Conservation (phyloP, 1,140 invertebrate species). For the Neotoxoptera formosana region DNA sequence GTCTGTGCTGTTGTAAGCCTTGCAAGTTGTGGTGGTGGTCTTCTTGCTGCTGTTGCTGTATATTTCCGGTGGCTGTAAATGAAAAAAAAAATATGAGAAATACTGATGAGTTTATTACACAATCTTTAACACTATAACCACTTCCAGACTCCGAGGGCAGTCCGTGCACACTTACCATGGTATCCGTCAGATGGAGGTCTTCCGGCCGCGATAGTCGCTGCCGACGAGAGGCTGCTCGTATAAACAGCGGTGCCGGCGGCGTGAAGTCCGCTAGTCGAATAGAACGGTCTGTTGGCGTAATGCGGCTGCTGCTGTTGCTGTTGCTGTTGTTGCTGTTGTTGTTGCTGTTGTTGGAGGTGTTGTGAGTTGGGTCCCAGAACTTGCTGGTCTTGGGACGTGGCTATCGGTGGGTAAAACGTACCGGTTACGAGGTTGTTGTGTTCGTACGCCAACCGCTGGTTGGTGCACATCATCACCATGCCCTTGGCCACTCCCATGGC, state of each 20-base stretch:
- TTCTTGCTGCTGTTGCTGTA: conserved; percentile 6
- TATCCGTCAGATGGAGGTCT: conserved; percentile 38
- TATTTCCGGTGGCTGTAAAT: background rate
- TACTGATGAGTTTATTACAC: background rate
- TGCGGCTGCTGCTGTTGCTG: conserved; percentile 65
- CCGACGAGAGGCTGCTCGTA: conserved; percentile 15
- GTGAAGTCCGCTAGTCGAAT: conserved; percentile 43
- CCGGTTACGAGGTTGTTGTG: conserved; percentile 66
- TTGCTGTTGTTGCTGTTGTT: conserved; percentile 62
- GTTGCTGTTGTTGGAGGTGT: conserved; percentile 62
- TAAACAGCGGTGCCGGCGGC: conserved; percentile 38
- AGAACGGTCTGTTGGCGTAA: conserved; percentile 58
- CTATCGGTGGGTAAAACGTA: conserved; percentile 84
- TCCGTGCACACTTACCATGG: conserved; percentile 15
- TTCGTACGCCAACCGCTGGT: conserved; percentile 65
- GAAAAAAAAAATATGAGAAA: background rate
- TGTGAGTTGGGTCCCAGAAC: conserved; percentile 62
- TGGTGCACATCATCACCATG: conserved; percentile 86
- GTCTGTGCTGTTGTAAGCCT: conserved; percentile 26
- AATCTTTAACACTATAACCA: background rate
- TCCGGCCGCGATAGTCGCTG: background rate
- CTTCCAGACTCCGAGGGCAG: no score
- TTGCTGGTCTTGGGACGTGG: conserved; percentile 73
- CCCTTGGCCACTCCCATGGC: conserved; percentile 83
- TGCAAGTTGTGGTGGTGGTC: conserved; percentile 15